phyloP scores from a whole-genome alignment of 1,140 invertebrate species.

The Saccostrea cuccullata region DNA sequence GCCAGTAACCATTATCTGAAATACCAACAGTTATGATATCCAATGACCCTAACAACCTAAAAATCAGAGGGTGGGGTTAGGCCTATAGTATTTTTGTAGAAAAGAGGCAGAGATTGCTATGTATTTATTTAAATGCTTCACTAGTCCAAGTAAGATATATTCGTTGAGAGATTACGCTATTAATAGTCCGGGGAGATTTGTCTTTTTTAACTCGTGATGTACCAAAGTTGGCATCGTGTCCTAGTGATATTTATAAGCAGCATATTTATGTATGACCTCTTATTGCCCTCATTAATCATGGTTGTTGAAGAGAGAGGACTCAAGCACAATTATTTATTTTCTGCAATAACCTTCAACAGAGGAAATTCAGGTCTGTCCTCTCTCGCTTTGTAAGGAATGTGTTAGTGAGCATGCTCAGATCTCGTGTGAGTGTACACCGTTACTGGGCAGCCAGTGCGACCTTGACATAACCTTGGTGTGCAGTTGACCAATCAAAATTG shows the following conservation, averaged over 20 bases:
- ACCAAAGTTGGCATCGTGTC: slow-evolving; percentile 28
- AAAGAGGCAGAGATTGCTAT: not conserved
- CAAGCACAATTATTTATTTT: not conserved
- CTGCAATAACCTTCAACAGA: slow-evolving; percentile 23
- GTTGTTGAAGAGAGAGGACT: slow-evolving; percentile 31
- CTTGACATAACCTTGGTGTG: not conserved
- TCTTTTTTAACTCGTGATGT: slow-evolving; percentile 21
- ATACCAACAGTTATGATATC: not conserved
- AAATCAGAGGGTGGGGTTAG: not conserved
- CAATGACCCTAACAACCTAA: not conserved
- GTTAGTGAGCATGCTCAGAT: not conserved
- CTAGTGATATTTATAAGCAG: slow-evolving; percentile 17
- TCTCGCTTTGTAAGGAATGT: not conserved
- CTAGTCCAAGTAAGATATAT: slow-evolving; percentile 31
- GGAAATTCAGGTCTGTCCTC: slow-evolving; percentile 29
- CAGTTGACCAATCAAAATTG: slow-evolving; percentile 18
- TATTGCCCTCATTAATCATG: slow-evolving; percentile 30
- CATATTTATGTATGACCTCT: slow-evolving; percentile 7
- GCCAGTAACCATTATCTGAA: not conserved
- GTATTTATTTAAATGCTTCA: slow-evolving; percentile 25
- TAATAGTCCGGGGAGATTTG: slow-evolving; percentile 20
- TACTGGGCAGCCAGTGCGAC: not conserved
- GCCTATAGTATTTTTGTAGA: slow-evolving; percentile 25
- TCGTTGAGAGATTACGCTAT: slow-evolving; percentile 22
- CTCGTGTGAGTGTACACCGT: not conserved